Percentiles rank a stretch among this genome's conserved stretches.
Conservation (phyloP, 1,140 invertebrate genomes). For the Rhopalosiphum maidis region DNA sequence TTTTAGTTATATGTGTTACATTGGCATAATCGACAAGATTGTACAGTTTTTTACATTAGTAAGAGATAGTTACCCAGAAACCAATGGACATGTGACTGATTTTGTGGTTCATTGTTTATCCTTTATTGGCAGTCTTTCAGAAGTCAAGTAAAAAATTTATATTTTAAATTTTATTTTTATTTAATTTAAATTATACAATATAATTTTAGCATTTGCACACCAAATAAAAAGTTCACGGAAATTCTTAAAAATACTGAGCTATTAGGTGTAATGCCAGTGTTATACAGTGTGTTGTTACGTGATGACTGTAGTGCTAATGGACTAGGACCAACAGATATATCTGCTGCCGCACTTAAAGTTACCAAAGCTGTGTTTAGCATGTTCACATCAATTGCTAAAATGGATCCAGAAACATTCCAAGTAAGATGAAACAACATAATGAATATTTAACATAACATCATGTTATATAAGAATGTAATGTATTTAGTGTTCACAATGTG, state of each 20-base stretch:
- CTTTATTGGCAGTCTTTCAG: conserved; percentile 45
- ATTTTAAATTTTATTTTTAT: background rate
- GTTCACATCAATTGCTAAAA: conserved; percentile 50
- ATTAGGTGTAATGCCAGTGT: conserved; percentile 48
- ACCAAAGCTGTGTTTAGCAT: conserved; percentile 51
- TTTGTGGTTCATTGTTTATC: conserved; percentile 46
- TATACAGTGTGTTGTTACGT: conserved; percentile 42
- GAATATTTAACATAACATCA: background rate
- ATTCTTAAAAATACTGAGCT: conserved; percentile 43
- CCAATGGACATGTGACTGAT: conserved; percentile 46
- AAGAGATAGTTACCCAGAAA: conserved; percentile 52
- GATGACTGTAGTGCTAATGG: conserved; percentile 45
- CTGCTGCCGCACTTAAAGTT: conserved; percentile 23
- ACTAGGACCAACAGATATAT: conserved; percentile 40
- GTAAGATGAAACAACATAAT: background rate
- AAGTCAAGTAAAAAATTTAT: conserved; percentile 36
- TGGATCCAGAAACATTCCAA: conserved; percentile 54
- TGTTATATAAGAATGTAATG: background rate
- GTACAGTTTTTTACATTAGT: conserved; percentile 36
- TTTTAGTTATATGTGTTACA: conserved; percentile 49
- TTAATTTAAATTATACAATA: background rate
- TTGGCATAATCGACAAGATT: conserved; percentile 49
- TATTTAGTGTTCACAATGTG: background rate
- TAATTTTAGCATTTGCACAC: background rate
- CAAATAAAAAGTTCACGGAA: conserved; percentile 33